Conservation (phyloP, 2,797 vertebrate genomes). For the Poeciliopsis infans region DNA sequence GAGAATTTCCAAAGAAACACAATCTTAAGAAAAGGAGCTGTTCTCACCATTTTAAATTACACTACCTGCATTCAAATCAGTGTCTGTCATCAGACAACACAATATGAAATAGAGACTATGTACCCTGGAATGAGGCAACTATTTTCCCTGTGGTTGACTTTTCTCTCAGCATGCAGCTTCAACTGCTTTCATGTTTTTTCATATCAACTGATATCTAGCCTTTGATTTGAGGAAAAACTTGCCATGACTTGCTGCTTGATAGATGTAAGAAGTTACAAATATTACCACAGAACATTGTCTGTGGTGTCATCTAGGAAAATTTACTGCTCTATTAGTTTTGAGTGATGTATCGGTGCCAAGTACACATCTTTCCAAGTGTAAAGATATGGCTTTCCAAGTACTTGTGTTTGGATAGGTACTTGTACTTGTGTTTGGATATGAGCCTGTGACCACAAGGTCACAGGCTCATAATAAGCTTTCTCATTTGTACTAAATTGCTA, state of each 20-base stretch:
- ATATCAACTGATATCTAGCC: constrained; percentile 13
- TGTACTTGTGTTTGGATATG: constrained; percentile 13
- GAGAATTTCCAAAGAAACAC: background rate
- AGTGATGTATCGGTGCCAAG: constrained; percentile 21
- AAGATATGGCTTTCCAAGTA: constrained; percentile 7
- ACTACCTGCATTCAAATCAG: background rate
- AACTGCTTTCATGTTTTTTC: constrained; percentile 22
- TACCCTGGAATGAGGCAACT: background rate
- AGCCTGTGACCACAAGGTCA: constrained; percentile 2
- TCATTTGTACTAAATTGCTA: constrained; percentile 23
- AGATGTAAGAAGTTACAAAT: constrained; percentile 9
- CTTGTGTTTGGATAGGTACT: constrained; percentile 14
- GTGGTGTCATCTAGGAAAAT: constrained; percentile 4
- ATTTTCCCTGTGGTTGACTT: background rate
- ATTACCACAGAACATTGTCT: constrained; percentile 11
- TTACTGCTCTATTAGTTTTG: constrained; percentile 31
- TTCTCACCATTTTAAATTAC: background rate
- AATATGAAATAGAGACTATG: background rate
- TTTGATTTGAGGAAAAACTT: constrained; percentile 32
- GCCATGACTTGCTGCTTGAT: constrained; percentile 4
- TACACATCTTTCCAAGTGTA: constrained; percentile 11
- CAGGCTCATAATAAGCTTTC: constrained; percentile 6
- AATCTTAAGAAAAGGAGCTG: background rate
- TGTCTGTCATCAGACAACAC: background rate
- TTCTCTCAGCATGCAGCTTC: constrained; percentile 3